Evolutionary conservation across 1,140 invertebrate genomes (phyloP).

Genomic region (Drosophila sucinea): DNA sequence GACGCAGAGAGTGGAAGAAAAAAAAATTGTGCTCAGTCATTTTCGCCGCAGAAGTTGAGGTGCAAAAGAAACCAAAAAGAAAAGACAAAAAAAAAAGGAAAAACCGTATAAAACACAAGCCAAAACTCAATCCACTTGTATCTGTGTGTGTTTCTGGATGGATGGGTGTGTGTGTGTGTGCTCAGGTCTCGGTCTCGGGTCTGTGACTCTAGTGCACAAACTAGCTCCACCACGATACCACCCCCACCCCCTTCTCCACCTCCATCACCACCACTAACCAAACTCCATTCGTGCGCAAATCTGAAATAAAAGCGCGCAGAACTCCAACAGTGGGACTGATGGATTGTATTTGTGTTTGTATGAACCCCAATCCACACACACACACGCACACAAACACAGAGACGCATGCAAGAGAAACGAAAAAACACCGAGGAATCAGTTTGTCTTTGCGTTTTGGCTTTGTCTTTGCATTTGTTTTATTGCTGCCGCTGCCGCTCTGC

Average conservation of each 20-base stretch:
- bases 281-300: slow-evolving; percentile 75
- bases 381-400: slow-evolving; percentile 37
- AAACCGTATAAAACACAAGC: slow-evolving; percentile 64
- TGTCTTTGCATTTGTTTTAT: slow-evolving; percentile 28
- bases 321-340: slow-evolving; percentile 61
- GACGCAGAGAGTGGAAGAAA: slow-evolving; percentile 11
- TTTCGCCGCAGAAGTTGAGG: slow-evolving; percentile 20
- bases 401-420: slow-evolving; percentile 39
- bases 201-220: slow-evolving; percentile 58
- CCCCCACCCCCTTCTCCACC: slow-evolving; percentile 9
- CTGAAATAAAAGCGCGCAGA: slow-evolving; percentile 77
- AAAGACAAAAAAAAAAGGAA: slow-evolving; percentile 29
- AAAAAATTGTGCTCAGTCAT: slow-evolving; percentile 34
- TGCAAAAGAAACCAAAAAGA: slow-evolving; percentile 30
- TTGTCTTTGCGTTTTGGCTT: slow-evolving; percentile 46
- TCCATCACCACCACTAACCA: slow-evolving; percentile 35
- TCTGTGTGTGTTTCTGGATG: slow-evolving; percentile 15
- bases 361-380: slow-evolving; percentile 44
- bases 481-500: slow-evolving; percentile 8
- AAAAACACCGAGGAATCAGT: slow-evolving; percentile 49
- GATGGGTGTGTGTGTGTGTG: slow-evolving; percentile 12
- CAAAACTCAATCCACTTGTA: slow-evolving; percentile 73
- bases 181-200: slow-evolving; percentile 32
- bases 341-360: slow-evolving; percentile 58
- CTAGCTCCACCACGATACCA: slow-evolving; percentile 32